Conservation (phyloP, 23 tunicate genomes). For the Trididemnum clinides region DNA sequence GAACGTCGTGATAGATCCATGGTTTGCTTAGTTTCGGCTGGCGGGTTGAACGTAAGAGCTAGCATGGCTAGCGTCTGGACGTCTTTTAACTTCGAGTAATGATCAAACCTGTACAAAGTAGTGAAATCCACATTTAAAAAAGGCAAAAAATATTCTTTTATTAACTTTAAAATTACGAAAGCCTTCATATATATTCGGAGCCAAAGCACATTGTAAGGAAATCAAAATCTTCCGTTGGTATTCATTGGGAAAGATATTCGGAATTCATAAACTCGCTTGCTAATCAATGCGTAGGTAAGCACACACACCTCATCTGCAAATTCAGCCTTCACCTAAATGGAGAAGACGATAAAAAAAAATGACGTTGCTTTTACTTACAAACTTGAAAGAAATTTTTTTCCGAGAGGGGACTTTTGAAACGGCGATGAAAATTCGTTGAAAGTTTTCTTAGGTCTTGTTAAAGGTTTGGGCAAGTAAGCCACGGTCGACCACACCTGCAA, state of each 20-base stretch:
- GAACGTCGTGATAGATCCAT: not conserved
- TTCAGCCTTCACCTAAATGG: no score
- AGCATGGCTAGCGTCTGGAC: slow-evolving; percentile 71
- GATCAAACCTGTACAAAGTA: slow-evolving; percentile 48
- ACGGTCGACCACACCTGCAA: no score
- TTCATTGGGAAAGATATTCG: no score
- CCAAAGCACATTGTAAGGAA: no score
- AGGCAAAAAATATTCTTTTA: not conserved
- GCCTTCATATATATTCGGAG: not conserved
- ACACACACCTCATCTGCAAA: no score
- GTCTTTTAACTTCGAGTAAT: slow-evolving; percentile 48
- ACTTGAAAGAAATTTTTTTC: not conserved
- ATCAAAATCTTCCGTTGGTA: no score
- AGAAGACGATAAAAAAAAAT: not conserved
- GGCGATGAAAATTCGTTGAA: not conserved
- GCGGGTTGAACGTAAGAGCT: slow-evolving; percentile 34
- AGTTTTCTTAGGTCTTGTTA: no score
- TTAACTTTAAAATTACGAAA: not conserved
- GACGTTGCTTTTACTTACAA: slow-evolving; percentile 10
- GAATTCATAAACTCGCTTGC: no score
- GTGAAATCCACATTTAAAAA: no score
- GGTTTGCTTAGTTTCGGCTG: not conserved
- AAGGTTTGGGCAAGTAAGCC: no score
- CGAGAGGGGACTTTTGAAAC: slow-evolving; percentile 12
- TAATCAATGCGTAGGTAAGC: no score